Percentiles rank a stretch among this genome's conserved stretches.
Evolutionary conservation across 2,113 vertebrate species (phyloP).

Genomic region (Callaeas wilsoni): DNA sequence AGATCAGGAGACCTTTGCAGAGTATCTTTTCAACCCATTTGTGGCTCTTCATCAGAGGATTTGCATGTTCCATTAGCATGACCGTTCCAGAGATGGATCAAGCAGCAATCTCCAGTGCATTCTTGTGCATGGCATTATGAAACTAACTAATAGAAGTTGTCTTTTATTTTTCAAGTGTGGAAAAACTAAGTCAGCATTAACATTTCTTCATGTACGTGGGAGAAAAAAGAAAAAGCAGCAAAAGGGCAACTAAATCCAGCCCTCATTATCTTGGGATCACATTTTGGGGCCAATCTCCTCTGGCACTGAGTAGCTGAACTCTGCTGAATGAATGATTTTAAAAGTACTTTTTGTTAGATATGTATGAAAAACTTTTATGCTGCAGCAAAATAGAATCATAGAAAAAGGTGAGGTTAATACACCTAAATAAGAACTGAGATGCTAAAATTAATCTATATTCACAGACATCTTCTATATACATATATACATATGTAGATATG

Average conservation of each 20-base stretch:
- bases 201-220: not conserved
- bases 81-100: not conserved
- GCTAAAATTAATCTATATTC: not conserved
- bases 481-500: not conserved
- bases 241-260: not conserved
- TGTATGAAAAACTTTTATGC: not conserved
- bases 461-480: not conserved
- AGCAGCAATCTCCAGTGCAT: not conserved
- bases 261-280: slow-evolving; percentile 20
- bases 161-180: not conserved
- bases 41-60: not conserved
- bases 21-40: not conserved
- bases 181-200: not conserved
- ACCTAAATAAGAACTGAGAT: not conserved
- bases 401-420: not conserved
- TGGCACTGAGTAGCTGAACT: not conserved
- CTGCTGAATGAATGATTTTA: not conserved
- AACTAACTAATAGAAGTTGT: not conserved
- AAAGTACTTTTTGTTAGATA: not conserved
- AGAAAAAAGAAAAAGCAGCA: not conserved
- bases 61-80: not conserved
- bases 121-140: not conserved
- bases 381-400: not conserved
- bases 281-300: not conserved
- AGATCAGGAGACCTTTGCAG: not conserved